Conservation (phyloP, 1,140 invertebrate species). For the Cydia strobilella region DNA sequence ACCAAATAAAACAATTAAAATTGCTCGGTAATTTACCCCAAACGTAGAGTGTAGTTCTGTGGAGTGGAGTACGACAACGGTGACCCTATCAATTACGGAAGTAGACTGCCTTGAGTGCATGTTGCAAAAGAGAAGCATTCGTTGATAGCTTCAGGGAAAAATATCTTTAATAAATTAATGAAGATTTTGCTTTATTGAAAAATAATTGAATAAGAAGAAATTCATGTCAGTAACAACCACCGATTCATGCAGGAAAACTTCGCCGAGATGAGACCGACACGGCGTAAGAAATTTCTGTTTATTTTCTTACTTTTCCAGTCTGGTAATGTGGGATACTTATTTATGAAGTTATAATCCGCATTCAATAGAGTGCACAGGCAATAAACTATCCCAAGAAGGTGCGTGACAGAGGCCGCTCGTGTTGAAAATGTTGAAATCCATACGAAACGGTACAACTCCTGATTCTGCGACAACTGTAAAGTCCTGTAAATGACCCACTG, state of each 20-base stretch:
- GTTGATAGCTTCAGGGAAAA: too few relatives aligned
- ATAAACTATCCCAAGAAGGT: slow-evolving; percentile 19
- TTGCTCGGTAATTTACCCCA: too few relatives aligned
- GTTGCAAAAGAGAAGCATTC: too few relatives aligned
- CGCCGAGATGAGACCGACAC: not conserved
- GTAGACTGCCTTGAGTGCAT: too few relatives aligned
- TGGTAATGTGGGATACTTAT: not conserved
- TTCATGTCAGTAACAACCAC: not conserved
- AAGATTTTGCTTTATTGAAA: too few relatives aligned
- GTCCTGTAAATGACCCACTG: slow-evolving; percentile 29
- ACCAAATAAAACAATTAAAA: too few relatives aligned
- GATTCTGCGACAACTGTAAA: slow-evolving; percentile 14
- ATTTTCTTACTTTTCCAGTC: not conserved
- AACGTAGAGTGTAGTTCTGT: too few relatives aligned
- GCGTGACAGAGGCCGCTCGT: slow-evolving; percentile 18
- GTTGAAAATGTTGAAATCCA: slow-evolving; percentile 10
- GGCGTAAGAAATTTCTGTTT: not conserved
- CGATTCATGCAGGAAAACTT: not conserved
- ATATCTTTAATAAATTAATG: too few relatives aligned
- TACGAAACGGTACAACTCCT: slow-evolving; percentile 7
- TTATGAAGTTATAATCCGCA: slow-evolving; percentile 13
- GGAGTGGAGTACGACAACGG: too few relatives aligned
- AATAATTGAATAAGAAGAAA: too few relatives aligned
- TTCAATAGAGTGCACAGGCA: not conserved
- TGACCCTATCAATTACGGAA: too few relatives aligned